Conservation (phyloP, 2,888 invertebrate species). For the Sympetrum striolatum region DNA sequence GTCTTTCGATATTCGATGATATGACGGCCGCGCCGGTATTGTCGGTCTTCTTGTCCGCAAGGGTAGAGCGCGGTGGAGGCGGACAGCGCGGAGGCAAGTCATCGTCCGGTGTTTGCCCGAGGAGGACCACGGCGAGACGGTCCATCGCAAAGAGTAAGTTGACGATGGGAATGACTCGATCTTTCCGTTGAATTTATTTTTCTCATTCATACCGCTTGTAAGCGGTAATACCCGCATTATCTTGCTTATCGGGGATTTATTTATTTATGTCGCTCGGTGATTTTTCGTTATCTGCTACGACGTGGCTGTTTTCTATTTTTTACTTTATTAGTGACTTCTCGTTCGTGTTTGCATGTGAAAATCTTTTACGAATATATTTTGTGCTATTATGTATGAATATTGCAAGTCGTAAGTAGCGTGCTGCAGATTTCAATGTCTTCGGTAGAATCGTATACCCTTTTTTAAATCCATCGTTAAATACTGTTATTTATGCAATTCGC, state of each 20-base stretch:
- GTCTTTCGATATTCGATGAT: slow-evolving; percentile 20
- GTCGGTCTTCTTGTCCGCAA: neutral
- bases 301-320: neutral
- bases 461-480: too few relatives aligned
- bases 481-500: too few relatives aligned
- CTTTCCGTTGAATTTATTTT: neutral
- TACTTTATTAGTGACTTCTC: neutral
- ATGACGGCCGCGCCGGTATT: slow-evolving; percentile 30
- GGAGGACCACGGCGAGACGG: neutral
- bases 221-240: too few relatives aligned
- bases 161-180: neutral
- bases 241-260: too few relatives aligned
- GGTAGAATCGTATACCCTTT: too few relatives aligned
- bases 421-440: too few relatives aligned
- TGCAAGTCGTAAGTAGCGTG: too few relatives aligned
- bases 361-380: neutral
- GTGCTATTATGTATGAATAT: neutral
- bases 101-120: slow-evolving; percentile 14
- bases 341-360: neutral
- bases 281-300: too few relatives aligned
- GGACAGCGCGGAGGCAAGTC: slow-evolving; percentile 5
- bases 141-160: slow-evolving; percentile 15
- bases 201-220: neutral
- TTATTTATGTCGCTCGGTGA: too few relatives aligned
- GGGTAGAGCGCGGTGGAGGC: neutral